These are phyloP conservation scores for Cricetomys ansorgei DNA, from an alignment of 2,113 vertebrate species.

Conservation along the genomic window DNA sequence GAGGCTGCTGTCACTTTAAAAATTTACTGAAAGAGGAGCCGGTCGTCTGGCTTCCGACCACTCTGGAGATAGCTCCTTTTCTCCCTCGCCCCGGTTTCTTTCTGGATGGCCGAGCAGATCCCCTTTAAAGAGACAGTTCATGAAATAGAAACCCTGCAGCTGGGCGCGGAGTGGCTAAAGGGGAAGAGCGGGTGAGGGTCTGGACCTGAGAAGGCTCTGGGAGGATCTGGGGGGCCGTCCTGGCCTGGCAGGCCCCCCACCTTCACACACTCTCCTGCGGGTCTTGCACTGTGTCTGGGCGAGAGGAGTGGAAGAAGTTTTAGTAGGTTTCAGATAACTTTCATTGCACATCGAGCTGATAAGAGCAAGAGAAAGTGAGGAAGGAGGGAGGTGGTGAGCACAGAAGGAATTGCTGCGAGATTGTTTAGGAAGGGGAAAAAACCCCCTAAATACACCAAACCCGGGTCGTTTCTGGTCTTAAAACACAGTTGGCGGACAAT, in stretches of 20 bases:
- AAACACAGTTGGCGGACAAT: conserved; percentile 78
- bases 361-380: conserved; percentile 85
- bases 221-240: conserved; percentile 46
- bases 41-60: conserved; percentile 88
- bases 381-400: conserved; percentile 83
- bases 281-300: conserved; percentile 27
- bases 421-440: conserved; percentile 54
- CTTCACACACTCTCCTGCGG: conserved; percentile 49
- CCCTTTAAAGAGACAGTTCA: conserved; percentile 88
- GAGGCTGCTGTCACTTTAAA: conserved; percentile 94
- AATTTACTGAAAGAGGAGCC: conserved; percentile 89
- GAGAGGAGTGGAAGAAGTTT: conserved; percentile 82
- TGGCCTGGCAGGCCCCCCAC: conserved; percentile 52
- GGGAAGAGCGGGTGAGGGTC: conserved; percentile 81
- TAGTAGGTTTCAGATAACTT: conserved; percentile 82
- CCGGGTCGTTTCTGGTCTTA: conserved; percentile 70
- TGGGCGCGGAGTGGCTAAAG: conserved; percentile 72
- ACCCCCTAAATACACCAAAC: conserved; percentile 66
- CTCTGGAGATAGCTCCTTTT: conserved; percentile 80
- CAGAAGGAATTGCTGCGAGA: conserved; percentile 64
- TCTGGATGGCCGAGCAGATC: conserved; percentile 86
- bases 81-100: conserved; percentile 79
- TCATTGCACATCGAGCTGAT: conserved; percentile 82
- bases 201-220: conserved; percentile 14
- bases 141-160: conserved; percentile 82